phyloP scores from a whole-genome alignment of 2,797 vertebrate genomes.

The Rhincodon typus region DNA sequence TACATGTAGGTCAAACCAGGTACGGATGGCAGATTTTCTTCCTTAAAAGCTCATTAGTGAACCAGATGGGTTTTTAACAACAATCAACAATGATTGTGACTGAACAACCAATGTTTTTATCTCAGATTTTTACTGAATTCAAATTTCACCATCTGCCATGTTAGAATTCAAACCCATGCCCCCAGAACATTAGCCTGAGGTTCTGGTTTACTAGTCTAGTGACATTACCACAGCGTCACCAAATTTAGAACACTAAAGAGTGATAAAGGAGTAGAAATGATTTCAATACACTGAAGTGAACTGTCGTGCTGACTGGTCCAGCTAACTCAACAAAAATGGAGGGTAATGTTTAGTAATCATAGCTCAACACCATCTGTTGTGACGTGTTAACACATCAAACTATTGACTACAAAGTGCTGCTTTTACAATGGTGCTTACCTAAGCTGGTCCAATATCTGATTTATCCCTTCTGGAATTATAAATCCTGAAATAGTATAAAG shows the following conservation, averaged over 20 bases:
- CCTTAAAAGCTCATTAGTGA: too few species aligned
- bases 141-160: too few species aligned
- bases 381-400: not conserved
- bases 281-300: not conserved
- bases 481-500: constrained; percentile 72
- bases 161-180: too few species aligned
- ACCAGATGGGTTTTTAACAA: too few species aligned
- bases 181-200: too few species aligned
- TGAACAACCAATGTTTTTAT: too few species aligned
- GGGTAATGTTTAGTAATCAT: not conserved
- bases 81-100: too few species aligned
- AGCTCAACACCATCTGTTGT: not conserved
- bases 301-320: not conserved
- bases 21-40: too few species aligned
- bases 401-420: not conserved
- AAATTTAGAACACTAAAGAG: not conserved
- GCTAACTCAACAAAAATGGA: not conserved
- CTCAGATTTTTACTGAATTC: too few species aligned
- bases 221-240: too few species aligned
- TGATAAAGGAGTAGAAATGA: not conserved
- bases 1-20: too few species aligned
- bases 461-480: constrained; percentile 69
- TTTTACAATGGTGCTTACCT: constrained; percentile 55
- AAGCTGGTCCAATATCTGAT: constrained; percentile 64
- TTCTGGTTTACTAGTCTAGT: too few species aligned